Conservation (phyloP, 2,797 vertebrate genomes). For the Fistularia tabacaria region DNA sequence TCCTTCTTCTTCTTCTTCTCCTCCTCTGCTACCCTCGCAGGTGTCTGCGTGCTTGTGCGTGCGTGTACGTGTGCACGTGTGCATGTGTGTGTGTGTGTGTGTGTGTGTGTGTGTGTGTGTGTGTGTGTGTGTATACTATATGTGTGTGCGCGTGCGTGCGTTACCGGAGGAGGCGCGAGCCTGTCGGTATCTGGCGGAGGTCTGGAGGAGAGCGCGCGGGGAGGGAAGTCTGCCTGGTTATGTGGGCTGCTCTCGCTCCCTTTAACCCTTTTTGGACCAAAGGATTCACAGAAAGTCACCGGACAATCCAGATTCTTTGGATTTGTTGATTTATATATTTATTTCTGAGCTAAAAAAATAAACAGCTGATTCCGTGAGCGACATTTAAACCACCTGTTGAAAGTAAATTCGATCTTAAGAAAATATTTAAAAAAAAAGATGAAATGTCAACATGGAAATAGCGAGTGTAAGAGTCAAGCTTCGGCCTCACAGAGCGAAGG, state of each 20-base stretch:
- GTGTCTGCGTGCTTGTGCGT: slow-evolving; percentile 12
- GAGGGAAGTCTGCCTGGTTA: slow-evolving; percentile 28
- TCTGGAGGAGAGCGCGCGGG: slow-evolving; percentile 44
- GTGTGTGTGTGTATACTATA: too few relatives aligned
- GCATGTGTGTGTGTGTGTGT: neutral
- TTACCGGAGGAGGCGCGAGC: slow-evolving; percentile 20
- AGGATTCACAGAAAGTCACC: slow-evolving; percentile 18
- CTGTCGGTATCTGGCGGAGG: slow-evolving; percentile 40
- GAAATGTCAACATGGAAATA: too few relatives aligned
- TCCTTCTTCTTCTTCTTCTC: slow-evolving; percentile 10
- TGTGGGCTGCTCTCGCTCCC: slow-evolving; percentile 27
- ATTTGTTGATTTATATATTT: neutral
- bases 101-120: too few relatives aligned
- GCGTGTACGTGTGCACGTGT: neutral
- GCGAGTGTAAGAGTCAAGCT: too few relatives aligned
- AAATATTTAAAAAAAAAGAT: too few relatives aligned
- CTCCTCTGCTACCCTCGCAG: slow-evolving; percentile 28
- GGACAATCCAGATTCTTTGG: neutral
- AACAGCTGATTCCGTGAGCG: too few relatives aligned
- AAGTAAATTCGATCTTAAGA: too few relatives aligned
- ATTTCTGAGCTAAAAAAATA: too few relatives aligned
- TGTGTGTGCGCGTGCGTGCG: slow-evolving; percentile 7
- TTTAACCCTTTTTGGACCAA: slow-evolving; percentile 49
- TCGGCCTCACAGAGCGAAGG: too few relatives aligned
- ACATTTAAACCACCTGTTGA: too few relatives aligned